A percentile compares a stretch with the other conserved stretches of the same genome.
phyloP scores from a whole-genome alignment of 2,888 invertebrate genomes.

The Nipponacmea schrenckii region DNA sequence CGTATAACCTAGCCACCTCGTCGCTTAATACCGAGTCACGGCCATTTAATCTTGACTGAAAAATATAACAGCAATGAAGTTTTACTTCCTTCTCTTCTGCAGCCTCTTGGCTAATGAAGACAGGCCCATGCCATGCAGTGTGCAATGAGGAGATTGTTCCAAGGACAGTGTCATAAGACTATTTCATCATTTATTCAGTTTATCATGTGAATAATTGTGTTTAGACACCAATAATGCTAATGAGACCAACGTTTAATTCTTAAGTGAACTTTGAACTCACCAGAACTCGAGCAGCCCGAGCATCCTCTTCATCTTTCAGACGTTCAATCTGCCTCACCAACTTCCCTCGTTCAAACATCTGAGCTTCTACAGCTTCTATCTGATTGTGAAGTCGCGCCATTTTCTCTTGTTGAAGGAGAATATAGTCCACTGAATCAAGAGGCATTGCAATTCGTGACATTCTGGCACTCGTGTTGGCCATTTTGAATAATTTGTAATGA shows the following conservation, averaged over 20 bases:
- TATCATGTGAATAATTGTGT: too few relatives aligned
- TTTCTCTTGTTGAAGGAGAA: constrained; percentile 32
- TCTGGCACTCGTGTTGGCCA: not conserved
- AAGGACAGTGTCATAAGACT: too few relatives aligned
- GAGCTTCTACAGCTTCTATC: constrained; percentile 43
- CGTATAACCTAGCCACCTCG: constrained; percentile 46
- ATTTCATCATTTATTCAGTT: too few relatives aligned
- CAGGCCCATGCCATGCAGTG: too few relatives aligned
- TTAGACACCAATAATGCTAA: too few relatives aligned
- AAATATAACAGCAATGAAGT: not conserved
- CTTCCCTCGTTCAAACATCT: constrained; percentile 38
- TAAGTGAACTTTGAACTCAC: constrained; percentile 28
- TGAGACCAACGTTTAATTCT: too few relatives aligned
- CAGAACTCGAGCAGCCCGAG: constrained; percentile 41
- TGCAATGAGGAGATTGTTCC: too few relatives aligned
- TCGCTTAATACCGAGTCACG: constrained; percentile 37
- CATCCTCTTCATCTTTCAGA: constrained; percentile 36
- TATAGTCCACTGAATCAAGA: constrained; percentile 30
- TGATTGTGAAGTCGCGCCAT: constrained; percentile 39
- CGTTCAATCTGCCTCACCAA: constrained; percentile 40
- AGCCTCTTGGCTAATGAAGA: not conserved
- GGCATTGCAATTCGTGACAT: not conserved
- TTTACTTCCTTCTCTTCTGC: too few relatives aligned
- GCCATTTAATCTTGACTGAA: constrained; percentile 40
- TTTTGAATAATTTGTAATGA: not conserved